Evolutionary conservation across 2,113 vertebrate species (phyloP).

Genomic region (Otocyon megalotis): DNA sequence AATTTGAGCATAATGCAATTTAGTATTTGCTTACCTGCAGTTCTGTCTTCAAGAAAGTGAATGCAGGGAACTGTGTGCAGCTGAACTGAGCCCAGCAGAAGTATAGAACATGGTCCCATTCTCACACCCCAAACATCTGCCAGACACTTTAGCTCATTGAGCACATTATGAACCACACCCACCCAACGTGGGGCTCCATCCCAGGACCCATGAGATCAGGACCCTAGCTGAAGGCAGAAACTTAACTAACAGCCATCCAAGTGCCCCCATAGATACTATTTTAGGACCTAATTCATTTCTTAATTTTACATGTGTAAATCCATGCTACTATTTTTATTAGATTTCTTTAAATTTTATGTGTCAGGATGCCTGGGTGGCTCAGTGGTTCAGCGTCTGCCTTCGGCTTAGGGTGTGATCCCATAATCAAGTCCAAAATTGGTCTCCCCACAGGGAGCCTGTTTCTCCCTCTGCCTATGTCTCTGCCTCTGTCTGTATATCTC

Average conservation of each 20-base stretch:
- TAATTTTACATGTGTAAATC: neutral
- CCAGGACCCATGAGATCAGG: no score
- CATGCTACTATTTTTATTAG: neutral
- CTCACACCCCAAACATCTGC: neutral
- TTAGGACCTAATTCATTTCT: neutral
- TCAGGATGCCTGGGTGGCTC: neutral
- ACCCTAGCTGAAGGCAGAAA: no score
- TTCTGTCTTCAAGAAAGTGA: conserved; percentile 3
- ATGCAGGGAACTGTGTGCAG: neutral
- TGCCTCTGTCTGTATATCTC: no score
- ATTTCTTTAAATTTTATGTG: neutral
- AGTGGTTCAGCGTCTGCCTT: no score
- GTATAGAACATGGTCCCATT: accelerated
- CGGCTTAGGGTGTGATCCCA: no score
- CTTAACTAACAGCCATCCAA: no score
- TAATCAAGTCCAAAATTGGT: no score
- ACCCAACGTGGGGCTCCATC: no score
- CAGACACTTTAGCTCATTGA: neutral
- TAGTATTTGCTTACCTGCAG: neutral
- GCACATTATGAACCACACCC: neutral
- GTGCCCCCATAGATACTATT: neutral
- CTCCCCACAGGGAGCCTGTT: no score
- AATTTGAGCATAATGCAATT: neutral
- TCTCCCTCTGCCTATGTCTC: no score
- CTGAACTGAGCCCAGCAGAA: neutral